Base-by-base conservation (phyloP, 2,113 vertebrate genomes). In the Cariama cristata region DNA sequence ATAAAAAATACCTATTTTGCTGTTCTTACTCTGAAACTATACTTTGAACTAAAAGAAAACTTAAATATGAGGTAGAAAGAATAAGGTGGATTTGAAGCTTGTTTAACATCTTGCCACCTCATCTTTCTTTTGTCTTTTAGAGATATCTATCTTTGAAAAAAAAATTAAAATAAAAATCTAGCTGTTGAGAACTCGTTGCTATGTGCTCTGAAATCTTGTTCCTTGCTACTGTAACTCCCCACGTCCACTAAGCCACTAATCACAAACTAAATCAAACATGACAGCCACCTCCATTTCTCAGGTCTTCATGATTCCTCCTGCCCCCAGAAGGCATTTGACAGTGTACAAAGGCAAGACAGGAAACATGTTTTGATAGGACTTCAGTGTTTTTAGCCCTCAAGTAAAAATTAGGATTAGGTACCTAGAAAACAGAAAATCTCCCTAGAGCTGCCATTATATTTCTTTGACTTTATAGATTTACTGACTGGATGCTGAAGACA, bases 1-100 rank as follows among this genome's bases (percentile, higher is more conserved):
- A 96, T 91, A 94, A 72, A 63, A 96, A 96, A 95, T 75, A 96
- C 79, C 83, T 56, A 7, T 93, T 97, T 92, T 96, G 59, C 52
- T 89, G 85, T 82, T 96, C 90, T 56, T 87, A 90, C 76, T 96
- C 79, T 92, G 91, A 92, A 97, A 95, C 71, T 92, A 52, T 88
- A 93, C 21, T 55, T 47, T 60, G 6, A 87, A 72, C 8, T 67
- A 53, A 93, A 47, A 79, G 73, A 15, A 20, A 79, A 83, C 22
- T 63, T 60, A 58, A 77, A 27, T 23, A 56, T 4, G 10, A 62
- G 8, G 40, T 22, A 62, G 21, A 81, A 85, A 55, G 42, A 40
- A 27, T 22, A 86, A 45, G 19, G 28, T 9, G 6, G 21, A n/a
- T 80, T 42, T 55, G 22, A 76, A 79, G 12, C 7, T 58, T 21